These are phyloP conservation scores for Tadarida brasiliensis DNA, from an alignment of 2,797 vertebrate species.

Conservation along the genomic window DNA sequence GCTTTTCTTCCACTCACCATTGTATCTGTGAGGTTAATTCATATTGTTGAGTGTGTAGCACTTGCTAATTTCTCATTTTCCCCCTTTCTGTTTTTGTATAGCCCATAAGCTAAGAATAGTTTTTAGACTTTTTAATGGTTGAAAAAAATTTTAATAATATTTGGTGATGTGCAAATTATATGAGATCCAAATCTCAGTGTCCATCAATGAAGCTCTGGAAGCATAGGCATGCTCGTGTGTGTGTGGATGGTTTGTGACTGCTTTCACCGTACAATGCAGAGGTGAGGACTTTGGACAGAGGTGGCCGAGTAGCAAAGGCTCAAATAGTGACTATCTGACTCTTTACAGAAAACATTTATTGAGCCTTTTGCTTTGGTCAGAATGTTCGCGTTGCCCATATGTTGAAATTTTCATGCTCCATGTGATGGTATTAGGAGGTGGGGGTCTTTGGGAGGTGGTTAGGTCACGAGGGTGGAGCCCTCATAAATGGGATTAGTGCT, in stretches of 20 bases:
- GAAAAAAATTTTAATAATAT: neutral
- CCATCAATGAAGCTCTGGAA: neutral
- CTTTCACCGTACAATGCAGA: neutral
- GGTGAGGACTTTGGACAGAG: neutral
- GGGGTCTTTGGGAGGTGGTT: neutral
- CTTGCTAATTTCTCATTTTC: neutral
- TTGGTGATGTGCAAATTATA: neutral
- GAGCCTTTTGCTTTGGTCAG: neutral
- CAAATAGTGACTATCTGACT: neutral
- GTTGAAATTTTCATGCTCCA: neutral
- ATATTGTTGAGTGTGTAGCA: neutral
- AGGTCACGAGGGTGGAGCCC: neutral
- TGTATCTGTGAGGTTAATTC: neutral
- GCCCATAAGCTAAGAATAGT: neutral
- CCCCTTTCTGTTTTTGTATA: neutral
- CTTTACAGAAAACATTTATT: neutral
- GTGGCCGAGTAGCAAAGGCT: neutral
- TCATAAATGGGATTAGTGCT: neutral
- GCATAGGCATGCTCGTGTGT: rapidly evolving
- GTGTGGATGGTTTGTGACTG: neutral
- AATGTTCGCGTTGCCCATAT: neutral
- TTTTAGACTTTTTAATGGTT: constrained; percentile 16
- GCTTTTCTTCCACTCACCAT: neutral
- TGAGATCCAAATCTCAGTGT: neutral
- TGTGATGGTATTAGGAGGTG: neutral